Percentiles rank a stretch among this genome's conserved stretches.
Conservation (phyloP, 1,140 invertebrate species). For the Cherax quadricarinatus region DNA sequence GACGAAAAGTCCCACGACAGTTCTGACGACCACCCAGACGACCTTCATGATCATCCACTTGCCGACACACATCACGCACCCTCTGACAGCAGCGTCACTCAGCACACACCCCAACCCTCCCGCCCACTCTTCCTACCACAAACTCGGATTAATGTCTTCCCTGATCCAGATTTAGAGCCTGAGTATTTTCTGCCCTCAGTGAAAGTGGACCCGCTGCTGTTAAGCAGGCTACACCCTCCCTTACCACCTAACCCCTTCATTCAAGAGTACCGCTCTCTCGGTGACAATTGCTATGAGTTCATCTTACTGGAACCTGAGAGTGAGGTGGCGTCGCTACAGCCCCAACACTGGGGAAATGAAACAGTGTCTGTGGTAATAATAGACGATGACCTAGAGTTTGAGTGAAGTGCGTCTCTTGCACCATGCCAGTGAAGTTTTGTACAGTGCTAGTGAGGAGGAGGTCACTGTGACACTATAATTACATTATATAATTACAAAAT, state of each 20-base stretch:
- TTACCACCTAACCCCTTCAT: not conserved
- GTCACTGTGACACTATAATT: too few species aligned
- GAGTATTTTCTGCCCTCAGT: constrained; percentile 1
- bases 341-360: too few species aligned
- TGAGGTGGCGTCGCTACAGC: not conserved
- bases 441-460: too few species aligned
- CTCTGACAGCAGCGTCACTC: too few species aligned
- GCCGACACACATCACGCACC: not conserved
- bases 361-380: too few species aligned
- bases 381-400: too few species aligned
- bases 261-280: not conserved
- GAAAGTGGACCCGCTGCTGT: not conserved
- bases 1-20: not conserved
- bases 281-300: constrained; percentile 9
- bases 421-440: too few species aligned
- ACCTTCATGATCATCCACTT: not conserved
- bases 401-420: too few species aligned
- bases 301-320: not conserved
- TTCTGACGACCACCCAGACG: not conserved
- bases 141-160: not conserved
- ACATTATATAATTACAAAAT: too few species aligned
- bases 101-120: not conserved
- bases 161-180: not conserved
- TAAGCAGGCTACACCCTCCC: not conserved
- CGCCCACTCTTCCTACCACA: not conserved